Percentiles rank a stretch among this genome's conserved stretches.
Conservation (phyloP, 2,113 vertebrate species). For the Datnioides undecimradiatus region DNA sequence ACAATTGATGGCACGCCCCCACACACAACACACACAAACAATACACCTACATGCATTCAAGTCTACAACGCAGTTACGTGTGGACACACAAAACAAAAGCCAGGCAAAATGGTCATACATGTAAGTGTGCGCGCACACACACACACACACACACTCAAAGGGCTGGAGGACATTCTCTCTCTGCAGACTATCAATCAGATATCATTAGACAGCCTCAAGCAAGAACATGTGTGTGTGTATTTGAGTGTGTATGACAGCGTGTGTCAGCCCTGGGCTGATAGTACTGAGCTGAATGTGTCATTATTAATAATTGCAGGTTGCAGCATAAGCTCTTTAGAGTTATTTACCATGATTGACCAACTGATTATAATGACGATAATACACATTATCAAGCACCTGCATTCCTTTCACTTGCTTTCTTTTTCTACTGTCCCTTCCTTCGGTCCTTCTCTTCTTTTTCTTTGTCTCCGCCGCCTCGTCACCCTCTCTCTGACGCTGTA, state of each 20-base stretch:
- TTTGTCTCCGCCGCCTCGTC: background rate
- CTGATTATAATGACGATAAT: slow-evolving; percentile 64
- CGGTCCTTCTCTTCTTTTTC: background rate
- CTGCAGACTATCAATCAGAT: slow-evolving; percentile 67
- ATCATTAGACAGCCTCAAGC: slow-evolving; percentile 53
- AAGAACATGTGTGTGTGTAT: slow-evolving; percentile 13
- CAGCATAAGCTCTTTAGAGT: slow-evolving; percentile 56
- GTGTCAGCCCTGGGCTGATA: slow-evolving; percentile 28
- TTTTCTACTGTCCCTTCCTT: background rate
- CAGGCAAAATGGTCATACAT: background rate
- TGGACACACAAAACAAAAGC: slow-evolving; percentile 14
- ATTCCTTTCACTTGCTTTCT: background rate
- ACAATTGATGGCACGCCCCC: slow-evolving; percentile 38
- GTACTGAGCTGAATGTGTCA: slow-evolving; percentile 66
- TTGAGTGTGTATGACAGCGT: slow-evolving; percentile 13
- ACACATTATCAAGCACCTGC: slow-evolving; percentile 23
- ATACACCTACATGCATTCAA: slow-evolving; percentile 10
- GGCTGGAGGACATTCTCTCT: slow-evolving; percentile 47
- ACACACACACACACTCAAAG: slow-evolving; percentile 13
- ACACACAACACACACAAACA: slow-evolving; percentile 20
- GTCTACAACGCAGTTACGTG: slow-evolving; percentile 11
- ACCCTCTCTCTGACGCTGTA: background rate
- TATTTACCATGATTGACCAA: slow-evolving; percentile 65
- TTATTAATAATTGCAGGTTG: slow-evolving; percentile 73
- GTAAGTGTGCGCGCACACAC: too few relatives aligned